Conservation (phyloP, 2,797 vertebrate species). For the Urocyon cinereoargenteus region DNA sequence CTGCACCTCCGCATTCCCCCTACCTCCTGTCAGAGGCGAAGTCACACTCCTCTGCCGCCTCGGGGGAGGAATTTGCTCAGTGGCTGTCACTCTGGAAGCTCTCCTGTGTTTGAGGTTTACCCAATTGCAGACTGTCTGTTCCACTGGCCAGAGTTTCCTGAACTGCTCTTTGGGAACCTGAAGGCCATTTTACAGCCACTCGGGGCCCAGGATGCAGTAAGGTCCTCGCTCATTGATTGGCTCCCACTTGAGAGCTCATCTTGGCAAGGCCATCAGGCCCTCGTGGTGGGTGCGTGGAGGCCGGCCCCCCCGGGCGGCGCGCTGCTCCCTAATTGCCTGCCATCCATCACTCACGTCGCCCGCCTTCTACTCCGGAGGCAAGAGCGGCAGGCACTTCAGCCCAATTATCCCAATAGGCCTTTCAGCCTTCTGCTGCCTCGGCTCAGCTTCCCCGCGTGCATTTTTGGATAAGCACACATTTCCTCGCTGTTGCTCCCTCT, state of each 20-base stretch:
- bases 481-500: neutral
- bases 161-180: neutral
- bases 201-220: neutral
- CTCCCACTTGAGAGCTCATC: neutral
- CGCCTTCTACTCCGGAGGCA: neutral
- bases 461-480: rapidly evolving
- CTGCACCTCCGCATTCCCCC: neutral
- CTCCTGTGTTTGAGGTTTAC: neutral
- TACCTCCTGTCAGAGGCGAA: neutral
- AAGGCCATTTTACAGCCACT: neutral
- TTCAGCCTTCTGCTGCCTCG: neutral
- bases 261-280: neutral
- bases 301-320: neutral
- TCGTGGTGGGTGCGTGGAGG: rapidly evolving
- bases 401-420: neutral
- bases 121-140: neutral
- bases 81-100: neutral
- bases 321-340: neutral
- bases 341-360: neutral
- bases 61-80: neutral
- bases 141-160: neutral
- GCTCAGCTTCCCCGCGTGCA: neutral
- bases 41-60: neutral
- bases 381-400: neutral
- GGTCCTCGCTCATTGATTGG: neutral